Base-by-base conservation (phyloP, 35 echinoderm and acorn worm species). In the Apostichopus californicus region DNA sequence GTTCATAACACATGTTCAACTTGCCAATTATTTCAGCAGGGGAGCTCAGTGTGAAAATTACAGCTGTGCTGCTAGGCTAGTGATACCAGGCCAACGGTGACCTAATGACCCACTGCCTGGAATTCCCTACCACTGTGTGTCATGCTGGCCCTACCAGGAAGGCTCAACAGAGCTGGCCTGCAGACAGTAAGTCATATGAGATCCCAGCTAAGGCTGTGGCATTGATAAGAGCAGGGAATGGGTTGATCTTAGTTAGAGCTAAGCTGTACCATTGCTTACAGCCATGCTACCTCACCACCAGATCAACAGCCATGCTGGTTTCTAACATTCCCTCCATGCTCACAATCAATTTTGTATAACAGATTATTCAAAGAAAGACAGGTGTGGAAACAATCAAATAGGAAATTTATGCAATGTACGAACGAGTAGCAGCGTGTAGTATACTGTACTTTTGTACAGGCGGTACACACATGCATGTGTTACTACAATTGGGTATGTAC, bases 1-100 rank as follows among this genome's bases (percentile, higher is more conserved):
- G 71, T 18, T 20, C 17, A 22, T 22, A 75, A 75, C 71, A 75
- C n/a, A 75, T 75, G 71, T 75, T 75, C 71, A 20, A 85, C 81
- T 85, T 59, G 57, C 81, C 81, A 85, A 85, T 85, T 85, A 85
- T 85, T 85, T 59, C 81, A 85, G 81, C 56, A 58, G 81, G 81
- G 81, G 81, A 58, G 81, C 81, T 20, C 81, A 85, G 81, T 85
- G 81, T 85, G 81, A 85, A 85, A 85, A 85, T 85, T 85, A 85
- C 81, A 60, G 81, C 81, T 85, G 81, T 21, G 81, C 22, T 20
- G 28, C 81, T 20, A 56, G 54, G 81, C 55, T 4, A 59, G 12
- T n/a, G 55, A 58, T 56, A 56, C 56, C 57, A 22, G 81, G 81
- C 81, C 56, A 85, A 52, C 52, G 63, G 8, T 85, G 81, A 85